These are phyloP conservation scores for Colinus virginianus DNA, from an alignment of 2,113 vertebrate genomes.

Conservation along the genomic window DNA sequence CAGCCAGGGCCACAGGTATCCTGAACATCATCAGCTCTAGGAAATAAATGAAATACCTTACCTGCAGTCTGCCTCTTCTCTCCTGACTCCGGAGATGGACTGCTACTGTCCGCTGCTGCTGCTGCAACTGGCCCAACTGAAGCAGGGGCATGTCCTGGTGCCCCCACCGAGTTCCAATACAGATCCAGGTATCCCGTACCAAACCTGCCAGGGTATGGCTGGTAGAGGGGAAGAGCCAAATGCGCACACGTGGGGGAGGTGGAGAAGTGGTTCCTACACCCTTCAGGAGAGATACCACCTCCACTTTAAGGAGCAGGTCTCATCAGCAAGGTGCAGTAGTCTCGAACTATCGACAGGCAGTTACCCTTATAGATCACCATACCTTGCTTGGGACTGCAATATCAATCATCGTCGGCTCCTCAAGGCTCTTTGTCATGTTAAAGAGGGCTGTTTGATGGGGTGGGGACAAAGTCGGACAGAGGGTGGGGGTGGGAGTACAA, in stretches of 20 bases:
- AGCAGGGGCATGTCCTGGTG: not conserved
- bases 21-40: not conserved
- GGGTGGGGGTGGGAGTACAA: not conserved
- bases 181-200: conserved; percentile 24
- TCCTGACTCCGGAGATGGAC: not conserved
- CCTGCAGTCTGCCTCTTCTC: not conserved
- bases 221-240: conserved; percentile 35
- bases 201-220: not conserved
- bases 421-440: conserved; percentile 61
- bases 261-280: not conserved
- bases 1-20: not conserved
- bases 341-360: not conserved
- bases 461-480: conserved; percentile 2
- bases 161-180: not conserved
- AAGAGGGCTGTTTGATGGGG: conserved; percentile 52
- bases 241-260: conserved; percentile 25
- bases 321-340: not conserved
- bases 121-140: not conserved
- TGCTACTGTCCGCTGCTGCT: not conserved
- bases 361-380: conserved; percentile 45
- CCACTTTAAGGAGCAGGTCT: accelerated
- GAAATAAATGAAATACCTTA: not conserved
- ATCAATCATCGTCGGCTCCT: not conserved
- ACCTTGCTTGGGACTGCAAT: not conserved
- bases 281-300: not conserved